Evolutionary conservation across 1,140 invertebrate genomes (phyloP).

Genomic region (Drosophila gunungcola): DNA sequence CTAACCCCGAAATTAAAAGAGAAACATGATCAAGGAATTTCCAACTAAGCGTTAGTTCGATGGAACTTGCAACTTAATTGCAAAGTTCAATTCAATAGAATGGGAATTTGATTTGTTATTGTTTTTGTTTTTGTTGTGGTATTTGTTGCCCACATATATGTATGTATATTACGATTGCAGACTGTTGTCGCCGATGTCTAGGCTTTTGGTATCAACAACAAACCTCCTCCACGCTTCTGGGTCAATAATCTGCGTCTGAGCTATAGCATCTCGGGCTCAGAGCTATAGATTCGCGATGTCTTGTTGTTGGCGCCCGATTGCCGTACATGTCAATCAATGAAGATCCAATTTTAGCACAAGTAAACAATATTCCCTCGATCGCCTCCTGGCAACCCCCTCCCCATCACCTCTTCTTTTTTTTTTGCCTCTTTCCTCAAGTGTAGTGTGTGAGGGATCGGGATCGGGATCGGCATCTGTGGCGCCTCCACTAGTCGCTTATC

Average conservation of each 20-base stretch:
- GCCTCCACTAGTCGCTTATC: slow-evolving; percentile 45
- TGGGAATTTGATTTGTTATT: slow-evolving; percentile 27
- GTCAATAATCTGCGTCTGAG: slow-evolving; percentile 79
- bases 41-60: not conserved
- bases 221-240: slow-evolving; percentile 69
- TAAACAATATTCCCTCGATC: slow-evolving; percentile 76
- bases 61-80: slow-evolving; percentile 15
- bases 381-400: slow-evolving; percentile 15
- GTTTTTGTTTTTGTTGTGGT: slow-evolving; percentile 24
- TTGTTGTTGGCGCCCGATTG: slow-evolving; percentile 66
- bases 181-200: slow-evolving; percentile 65
- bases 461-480: slow-evolving; percentile 2
- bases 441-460: not conserved
- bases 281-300: slow-evolving; percentile 11
- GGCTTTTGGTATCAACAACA: slow-evolving; percentile 64
- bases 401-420: too few relatives aligned
- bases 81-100: slow-evolving; percentile 48
- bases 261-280: slow-evolving; percentile 2
- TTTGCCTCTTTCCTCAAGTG: not conserved
- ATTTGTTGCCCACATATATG: not conserved
- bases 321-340: slow-evolving; percentile 75
- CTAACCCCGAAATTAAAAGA: too few relatives aligned
- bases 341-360: slow-evolving; percentile 83
- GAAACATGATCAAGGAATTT: not conserved
- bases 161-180: slow-evolving; percentile 36